Evolutionary conservation across 1,140 invertebrate species (phyloP), one percentile per base, ranked within the genome.

Genomic region (Drosophila kohkoa): DNA sequence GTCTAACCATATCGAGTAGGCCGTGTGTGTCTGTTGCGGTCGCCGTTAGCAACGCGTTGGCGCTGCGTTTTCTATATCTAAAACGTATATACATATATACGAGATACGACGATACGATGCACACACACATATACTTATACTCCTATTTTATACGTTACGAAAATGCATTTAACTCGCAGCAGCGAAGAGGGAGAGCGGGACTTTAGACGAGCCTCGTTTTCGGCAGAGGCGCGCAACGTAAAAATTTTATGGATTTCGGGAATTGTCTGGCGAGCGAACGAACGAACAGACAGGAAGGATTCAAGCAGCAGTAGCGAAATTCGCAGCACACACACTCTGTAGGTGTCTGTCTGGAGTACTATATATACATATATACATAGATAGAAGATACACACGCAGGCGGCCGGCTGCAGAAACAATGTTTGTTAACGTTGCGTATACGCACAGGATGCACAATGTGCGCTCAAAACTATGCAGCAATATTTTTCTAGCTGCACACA

Each of bases 1-100:
- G 59, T 71, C 82, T 75, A 85, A 86, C 78, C 82, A 81, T 81
- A 85, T 79, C 68, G 83, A 82, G 79, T 43, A 43, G 41, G n/a
- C 83, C 83, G 82, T 86, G 79, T 82, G 82, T 82, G 82, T 88
- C 79, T 86, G 83, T 77, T 86, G 83, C 82, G 82, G 82, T 86
- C 82, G 82, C 82, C 82, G 82, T 82, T 78, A 88, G 83, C 79
- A 86, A 88, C 82, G 82, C 82, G 82, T 83, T 77, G 75, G 65
- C 66, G 71, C 80, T 82, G 80, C 80, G 72, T 87, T 86, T 87
- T 87, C 67, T 65, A 43, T 65, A 65, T 54, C 8, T 58, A 57
- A 38, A 38, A 38, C 35, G 7, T 10, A 10, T 38, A 4, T 43
- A 7, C 13, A 13, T 43, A 13, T 43, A 13, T 43, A 7, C 41